Conservation (phyloP, 2,888 invertebrate genomes). For the Megastigmus dorsalis region DNA sequence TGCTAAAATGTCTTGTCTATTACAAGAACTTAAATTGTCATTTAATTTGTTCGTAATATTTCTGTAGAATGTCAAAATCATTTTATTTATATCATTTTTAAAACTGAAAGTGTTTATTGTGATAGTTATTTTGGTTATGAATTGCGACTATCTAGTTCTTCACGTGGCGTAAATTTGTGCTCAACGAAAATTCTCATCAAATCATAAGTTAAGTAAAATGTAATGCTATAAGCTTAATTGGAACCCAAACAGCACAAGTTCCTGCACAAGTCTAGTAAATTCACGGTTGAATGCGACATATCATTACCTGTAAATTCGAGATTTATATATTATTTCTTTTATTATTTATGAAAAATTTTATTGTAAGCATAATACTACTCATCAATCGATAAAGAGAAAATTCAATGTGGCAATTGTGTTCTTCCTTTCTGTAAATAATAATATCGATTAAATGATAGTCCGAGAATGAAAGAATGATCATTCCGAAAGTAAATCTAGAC, state of each 20-base stretch:
- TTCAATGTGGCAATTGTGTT: slow-evolving; percentile 49
- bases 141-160: slow-evolving; percentile 3
- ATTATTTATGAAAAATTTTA: slow-evolving; percentile 46
- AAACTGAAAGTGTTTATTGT: slow-evolving; percentile 24
- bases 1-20: no score
- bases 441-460: slow-evolving; percentile 37
- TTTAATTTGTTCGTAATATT: background rate
- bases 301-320: slow-evolving; percentile 56
- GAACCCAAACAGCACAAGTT: slow-evolving; percentile 49
- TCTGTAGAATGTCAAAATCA: background rate
- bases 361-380: slow-evolving; percentile 38
- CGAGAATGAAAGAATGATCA: slow-evolving; percentile 49
- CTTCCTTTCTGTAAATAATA: slow-evolving; percentile 55
- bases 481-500: slow-evolving; percentile 50
- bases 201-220: background rate
- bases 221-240: slow-evolving; percentile 27
- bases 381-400: slow-evolving; percentile 35
- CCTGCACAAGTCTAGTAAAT: slow-evolving; percentile 47
- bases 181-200: slow-evolving; percentile 8
- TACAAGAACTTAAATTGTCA: background rate
- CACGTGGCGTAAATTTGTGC: slow-evolving; percentile 1
- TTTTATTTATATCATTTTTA: background rate
- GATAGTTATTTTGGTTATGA: slow-evolving; percentile 29
- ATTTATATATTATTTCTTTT: slow-evolving; percentile 45
- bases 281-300: slow-evolving; percentile 54